Evolutionary conservation across 2,113 vertebrate genomes (phyloP).

Genomic region (Crotalus helleri): DNA sequence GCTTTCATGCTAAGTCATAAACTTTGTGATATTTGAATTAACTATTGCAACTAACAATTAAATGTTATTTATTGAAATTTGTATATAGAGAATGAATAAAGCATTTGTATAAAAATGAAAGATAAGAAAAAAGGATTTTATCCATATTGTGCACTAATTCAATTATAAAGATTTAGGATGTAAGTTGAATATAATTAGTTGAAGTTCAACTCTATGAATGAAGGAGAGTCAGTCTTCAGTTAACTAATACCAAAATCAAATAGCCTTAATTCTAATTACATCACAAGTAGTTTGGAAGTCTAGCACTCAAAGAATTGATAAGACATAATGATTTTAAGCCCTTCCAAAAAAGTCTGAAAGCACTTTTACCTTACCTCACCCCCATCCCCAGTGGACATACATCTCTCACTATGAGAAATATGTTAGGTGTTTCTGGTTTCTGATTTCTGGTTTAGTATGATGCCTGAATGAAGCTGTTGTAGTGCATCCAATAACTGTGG

Average conservation of each 20-base stretch:
- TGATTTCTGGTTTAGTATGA: neutral
- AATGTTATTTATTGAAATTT: neutral
- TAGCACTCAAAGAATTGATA: neutral
- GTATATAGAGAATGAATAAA: neutral
- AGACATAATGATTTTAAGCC: neutral
- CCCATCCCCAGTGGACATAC: neutral
- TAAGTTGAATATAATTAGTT: neutral
- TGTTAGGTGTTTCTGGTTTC: neutral
- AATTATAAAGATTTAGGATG: slow-evolving; percentile 25
- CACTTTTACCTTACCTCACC: neutral
- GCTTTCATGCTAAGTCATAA: neutral
- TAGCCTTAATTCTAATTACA: neutral
- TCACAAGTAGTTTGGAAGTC: neutral
- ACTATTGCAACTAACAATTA: neutral
- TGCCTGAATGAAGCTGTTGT: neutral
- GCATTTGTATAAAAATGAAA: neutral
- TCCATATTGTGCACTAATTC: neutral
- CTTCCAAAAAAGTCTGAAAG: neutral
- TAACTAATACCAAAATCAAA: neutral
- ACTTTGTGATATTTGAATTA: neutral
- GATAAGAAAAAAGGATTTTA: neutral
- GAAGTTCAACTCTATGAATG: neutral
- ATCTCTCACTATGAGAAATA: neutral
- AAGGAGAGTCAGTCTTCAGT: neutral
- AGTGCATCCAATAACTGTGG: neutral